Evolutionary conservation across 1,140 invertebrate species (phyloP), one percentile per base, ranked within the genome.

Genomic region (Drosophila chauvacae): DNA sequence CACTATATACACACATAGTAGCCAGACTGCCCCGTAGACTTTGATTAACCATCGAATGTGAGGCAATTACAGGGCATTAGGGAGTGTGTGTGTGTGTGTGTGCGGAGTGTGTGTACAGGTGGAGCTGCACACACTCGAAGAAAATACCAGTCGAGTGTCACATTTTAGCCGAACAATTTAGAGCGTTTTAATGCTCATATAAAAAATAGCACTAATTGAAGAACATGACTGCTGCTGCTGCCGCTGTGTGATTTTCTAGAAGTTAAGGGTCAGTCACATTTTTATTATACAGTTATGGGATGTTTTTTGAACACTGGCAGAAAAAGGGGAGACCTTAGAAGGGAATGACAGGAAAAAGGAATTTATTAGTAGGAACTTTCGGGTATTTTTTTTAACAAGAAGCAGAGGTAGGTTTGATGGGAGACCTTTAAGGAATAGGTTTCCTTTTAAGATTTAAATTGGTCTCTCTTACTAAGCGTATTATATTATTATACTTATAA

Each of bases 21-120:
- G 37, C 13, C 65, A 66, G 61, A 66, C 60, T 44, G 55, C 2
- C 35, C 39, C 39, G 13, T 57, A 30, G 28, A 65, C 56, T 65
- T 53, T 68, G 47, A 44, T 69, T 51, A 63, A 23, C 44, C 23
- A 20, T 23, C 51, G 35, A 63, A 26, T 26, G 61, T 59, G 26
- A 13, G 16, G 1, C 61, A 30, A 35, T 56, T 39, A 42, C 18
- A 20, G 20, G 33, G 47, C 60, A 26, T 55, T 39, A 23, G 20
- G 6, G 33, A 37, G 50, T 33, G 50, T 47, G 50, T 23, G 23
- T 23, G 23, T 23, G 23, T 23, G 2, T 23, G 23, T 23, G 23
- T 33, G 50, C 23, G 10, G 5, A 7, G 7, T 16, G 20, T 14
- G 45, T 50, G 23, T 50, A 16, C 47, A 50, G 48, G 16, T 50